These are phyloP conservation scores for Chloromyia formosa DNA, from an alignment of 2,888 invertebrate genomes.

Conservation along the genomic window DNA sequence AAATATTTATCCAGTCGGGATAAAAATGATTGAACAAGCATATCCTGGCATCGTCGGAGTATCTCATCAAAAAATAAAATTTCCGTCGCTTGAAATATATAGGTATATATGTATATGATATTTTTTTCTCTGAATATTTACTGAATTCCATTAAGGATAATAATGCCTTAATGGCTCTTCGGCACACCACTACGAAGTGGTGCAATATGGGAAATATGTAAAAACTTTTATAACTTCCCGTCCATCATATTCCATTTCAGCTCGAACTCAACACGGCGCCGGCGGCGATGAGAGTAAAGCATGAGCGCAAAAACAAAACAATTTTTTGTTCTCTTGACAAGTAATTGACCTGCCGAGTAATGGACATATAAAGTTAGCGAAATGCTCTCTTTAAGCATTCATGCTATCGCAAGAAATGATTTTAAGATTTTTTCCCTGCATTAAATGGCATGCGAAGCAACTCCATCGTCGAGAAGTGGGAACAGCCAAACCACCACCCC, in stretches of 20 bases:
- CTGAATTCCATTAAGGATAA: conserved; percentile 9
- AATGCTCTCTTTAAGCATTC: conserved; percentile 13
- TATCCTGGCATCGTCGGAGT: neutral
- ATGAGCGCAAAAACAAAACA: neutral
- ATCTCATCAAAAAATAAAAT: conserved; percentile 13
- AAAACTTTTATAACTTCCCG: conserved; percentile 8
- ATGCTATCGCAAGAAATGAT: neutral
- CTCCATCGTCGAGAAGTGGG: neutral
- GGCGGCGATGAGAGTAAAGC: neutral
- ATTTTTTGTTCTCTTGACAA: conserved; percentile 8
- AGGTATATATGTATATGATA: too few relatives aligned
- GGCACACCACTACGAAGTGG: neutral
- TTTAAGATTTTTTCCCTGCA: neutral
- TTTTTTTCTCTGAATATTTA: neutral
- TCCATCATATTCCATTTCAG: conserved; percentile 7
- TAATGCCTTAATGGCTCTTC: conserved; percentile 6
- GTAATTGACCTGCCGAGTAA: conserved; percentile 25
- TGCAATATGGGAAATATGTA: conserved; percentile 1
- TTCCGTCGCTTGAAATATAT: neutral
- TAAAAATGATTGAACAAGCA: neutral
- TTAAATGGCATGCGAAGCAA: conserved; percentile 4
- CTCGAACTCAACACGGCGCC: neutral
- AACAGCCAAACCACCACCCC: neutral
- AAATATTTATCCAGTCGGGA: neutral
- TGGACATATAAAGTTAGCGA: conserved; percentile 28